Percentiles rank a stretch among this genome's conserved stretches.
phyloP scores from a whole-genome alignment of 2,113 vertebrate species.

The Tachycineta bicolor region DNA sequence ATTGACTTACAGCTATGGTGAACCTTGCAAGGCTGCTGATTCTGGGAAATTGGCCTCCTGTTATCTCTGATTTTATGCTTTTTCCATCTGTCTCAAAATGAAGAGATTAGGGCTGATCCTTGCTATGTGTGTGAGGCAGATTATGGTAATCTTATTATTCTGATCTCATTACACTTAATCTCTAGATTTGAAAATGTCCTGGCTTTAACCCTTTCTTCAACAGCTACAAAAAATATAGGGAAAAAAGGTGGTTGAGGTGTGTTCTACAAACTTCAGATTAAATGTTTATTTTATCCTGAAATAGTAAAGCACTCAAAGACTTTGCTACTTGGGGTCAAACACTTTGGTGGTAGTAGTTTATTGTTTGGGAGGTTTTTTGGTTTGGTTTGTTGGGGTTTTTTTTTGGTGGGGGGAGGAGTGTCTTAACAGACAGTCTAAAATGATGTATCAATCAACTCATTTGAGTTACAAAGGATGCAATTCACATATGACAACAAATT shows the following conservation, averaged over 20 bases:
- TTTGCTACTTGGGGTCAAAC: neutral
- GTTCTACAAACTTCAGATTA: neutral
- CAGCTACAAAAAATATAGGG: neutral
- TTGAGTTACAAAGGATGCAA: neutral
- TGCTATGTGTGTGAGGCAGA: constrained; percentile 46
- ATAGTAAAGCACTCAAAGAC: neutral
- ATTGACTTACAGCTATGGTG: neutral
- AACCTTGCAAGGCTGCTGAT: constrained; percentile 10
- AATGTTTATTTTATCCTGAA: neutral
- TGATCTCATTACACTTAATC: constrained; percentile 54
- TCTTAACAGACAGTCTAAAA: neutral
- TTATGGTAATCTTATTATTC: constrained; percentile 62
- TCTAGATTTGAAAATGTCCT: constrained; percentile 16
- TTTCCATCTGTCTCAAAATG: constrained; percentile 60
- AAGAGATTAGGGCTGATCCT: constrained; percentile 52
- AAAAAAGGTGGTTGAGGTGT: neutral
- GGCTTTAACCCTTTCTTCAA: constrained; percentile 42
- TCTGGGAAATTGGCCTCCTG: constrained; percentile 53
- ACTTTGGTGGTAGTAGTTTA: neutral
- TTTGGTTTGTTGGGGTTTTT: neutral
- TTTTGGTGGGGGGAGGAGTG: rapidly evolving
- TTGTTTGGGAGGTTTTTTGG: neutral
- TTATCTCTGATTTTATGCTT: constrained; percentile 58
- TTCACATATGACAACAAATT: neutral
- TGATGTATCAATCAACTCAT: neutral